Percentiles rank a stretch among this genome's conserved stretches.
Evolutionary conservation across 2,113 vertebrate genomes (phyloP).

Genomic region (Cygnus atratus): DNA sequence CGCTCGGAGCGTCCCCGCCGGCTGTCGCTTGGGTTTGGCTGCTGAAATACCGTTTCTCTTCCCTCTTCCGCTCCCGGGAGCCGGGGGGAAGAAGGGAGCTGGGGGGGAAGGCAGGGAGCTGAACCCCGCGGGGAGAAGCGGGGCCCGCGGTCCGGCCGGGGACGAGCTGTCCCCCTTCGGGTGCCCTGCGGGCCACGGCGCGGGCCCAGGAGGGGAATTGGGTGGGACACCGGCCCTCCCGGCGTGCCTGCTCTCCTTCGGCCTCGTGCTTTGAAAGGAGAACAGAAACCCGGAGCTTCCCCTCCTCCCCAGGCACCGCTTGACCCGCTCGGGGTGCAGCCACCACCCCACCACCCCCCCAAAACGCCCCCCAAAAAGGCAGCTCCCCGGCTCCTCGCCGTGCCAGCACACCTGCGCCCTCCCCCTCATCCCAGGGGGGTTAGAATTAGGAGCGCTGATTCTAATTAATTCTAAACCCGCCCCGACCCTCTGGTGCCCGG

Average conservation of each 20-base stretch:
- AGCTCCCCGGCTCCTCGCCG: rapidly evolving
- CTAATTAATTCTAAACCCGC: no score
- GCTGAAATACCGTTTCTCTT: background rate
- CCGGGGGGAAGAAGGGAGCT: background rate
- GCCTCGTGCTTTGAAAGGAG: no score
- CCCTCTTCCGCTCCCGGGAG: background rate
- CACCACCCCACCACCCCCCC: background rate
- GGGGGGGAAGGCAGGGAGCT: background rate
- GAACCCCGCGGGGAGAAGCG: rapidly evolving
- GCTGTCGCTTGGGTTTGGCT: background rate
- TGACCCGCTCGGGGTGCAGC: rapidly evolving
- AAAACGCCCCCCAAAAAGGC: background rate
- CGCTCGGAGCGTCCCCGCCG: background rate
- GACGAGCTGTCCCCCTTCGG: rapidly evolving
- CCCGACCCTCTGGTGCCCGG: no score
- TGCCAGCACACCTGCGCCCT: background rate
- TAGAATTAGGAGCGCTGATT: no score
- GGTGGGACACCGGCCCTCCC: rapidly evolving
- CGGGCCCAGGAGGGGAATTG: background rate
- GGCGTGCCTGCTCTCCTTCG: background rate
- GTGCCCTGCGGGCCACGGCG: background rate
- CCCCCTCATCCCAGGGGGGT: rapidly evolving
- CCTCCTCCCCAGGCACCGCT: background rate
- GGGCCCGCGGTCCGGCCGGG: background rate
- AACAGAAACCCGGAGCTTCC: rapidly evolving